Conservation (phyloP, 64 coral and sea anemone genomes). For the Trachythela sp. region DNA sequence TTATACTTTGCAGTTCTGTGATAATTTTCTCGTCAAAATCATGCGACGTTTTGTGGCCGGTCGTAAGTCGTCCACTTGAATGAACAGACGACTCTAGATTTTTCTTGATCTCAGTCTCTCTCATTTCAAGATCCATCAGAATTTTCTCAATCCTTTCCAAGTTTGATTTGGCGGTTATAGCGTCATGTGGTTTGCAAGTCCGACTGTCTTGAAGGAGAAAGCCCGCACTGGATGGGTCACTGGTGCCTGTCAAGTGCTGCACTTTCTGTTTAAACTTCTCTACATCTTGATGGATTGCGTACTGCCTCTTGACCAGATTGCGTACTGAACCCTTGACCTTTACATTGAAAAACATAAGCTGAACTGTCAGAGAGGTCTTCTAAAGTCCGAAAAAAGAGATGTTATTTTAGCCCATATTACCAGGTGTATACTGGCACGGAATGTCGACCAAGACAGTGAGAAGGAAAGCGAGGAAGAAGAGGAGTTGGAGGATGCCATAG, state of each 20-base stretch:
- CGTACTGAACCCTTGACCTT: too few relatives aligned
- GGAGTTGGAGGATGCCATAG: too few relatives aligned
- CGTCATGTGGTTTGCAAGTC: slow-evolving; percentile 31
- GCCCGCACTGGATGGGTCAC: slow-evolving; percentile 34
- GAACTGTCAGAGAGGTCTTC: too few relatives aligned
- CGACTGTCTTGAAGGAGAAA: slow-evolving; percentile 33
- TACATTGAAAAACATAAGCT: too few relatives aligned
- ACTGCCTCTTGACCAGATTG: too few relatives aligned
- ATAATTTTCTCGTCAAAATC: slow-evolving; percentile 31
- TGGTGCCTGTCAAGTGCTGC: slow-evolving; percentile 31
- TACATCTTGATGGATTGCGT: too few relatives aligned
- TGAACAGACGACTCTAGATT: slow-evolving; percentile 37
- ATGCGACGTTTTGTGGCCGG: slow-evolving; percentile 33
- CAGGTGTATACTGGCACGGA: too few relatives aligned
- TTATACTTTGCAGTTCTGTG: slow-evolving; percentile 29
- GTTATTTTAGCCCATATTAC: too few relatives aligned
- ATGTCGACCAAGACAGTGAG: too few relatives aligned
- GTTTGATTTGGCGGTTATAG: slow-evolving; percentile 43
- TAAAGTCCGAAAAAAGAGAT: too few relatives aligned
- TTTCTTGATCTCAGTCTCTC: slow-evolving; percentile 30
- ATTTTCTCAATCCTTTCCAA: slow-evolving; percentile 43
- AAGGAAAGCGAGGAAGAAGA: too few relatives aligned
- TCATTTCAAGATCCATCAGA: slow-evolving; percentile 8
- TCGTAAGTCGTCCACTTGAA: slow-evolving; percentile 39
- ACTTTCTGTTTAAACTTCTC: too few relatives aligned